Evolutionary conservation across 2,888 invertebrate species (phyloP), one percentile per base, ranked within the genome.

Genomic region (Drosophila nr. perissopoda): DNA sequence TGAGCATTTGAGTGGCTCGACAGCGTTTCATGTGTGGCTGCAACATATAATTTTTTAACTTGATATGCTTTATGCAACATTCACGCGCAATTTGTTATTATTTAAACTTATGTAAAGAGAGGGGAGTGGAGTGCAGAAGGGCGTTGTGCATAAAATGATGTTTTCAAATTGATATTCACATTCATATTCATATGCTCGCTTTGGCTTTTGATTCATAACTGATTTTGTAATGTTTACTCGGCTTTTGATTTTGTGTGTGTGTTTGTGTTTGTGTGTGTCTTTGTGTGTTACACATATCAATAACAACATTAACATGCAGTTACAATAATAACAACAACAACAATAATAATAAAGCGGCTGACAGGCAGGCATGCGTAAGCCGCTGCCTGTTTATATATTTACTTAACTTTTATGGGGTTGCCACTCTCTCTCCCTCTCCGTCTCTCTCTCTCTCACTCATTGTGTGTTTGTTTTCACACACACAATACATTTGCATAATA

Each of bases 331-430:
- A 40, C 51, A 70, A 52, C 38, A 62, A 46, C 53, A 72, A 62
- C 21, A 78, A 70, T 34, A 75, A 74, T 68, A 87, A 83, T 70
- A 74, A 83, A 79, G 70, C 70, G 69, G 52, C 75, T 64, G 83
- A 66, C 86, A 79, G 70, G 38, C 83, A 75, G 87, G 84, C 76
- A 79, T 59, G 77, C 82, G 85, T 82, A 87, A 84, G 77, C 77
- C 80, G 78, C 72, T 73, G 77, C 67, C 49, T 86, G 77, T 89
- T 90, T 87, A 84, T 90, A 81, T 90, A 89, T 87, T 87, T 90
- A 84, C 82, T 90, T 87, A 87, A 87, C 90, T 85, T 89, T 87
- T 69, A 79, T 69, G 63, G 51, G 29, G 31, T 36, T 71, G 66
- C 52, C 56, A 13, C 38, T 56, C 27, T 27, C 18, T 21, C 25